Evolutionary conservation across 2,113 vertebrate species (phyloP), one percentile per base, ranked within the genome.

Genomic region (Turnix velox): DNA sequence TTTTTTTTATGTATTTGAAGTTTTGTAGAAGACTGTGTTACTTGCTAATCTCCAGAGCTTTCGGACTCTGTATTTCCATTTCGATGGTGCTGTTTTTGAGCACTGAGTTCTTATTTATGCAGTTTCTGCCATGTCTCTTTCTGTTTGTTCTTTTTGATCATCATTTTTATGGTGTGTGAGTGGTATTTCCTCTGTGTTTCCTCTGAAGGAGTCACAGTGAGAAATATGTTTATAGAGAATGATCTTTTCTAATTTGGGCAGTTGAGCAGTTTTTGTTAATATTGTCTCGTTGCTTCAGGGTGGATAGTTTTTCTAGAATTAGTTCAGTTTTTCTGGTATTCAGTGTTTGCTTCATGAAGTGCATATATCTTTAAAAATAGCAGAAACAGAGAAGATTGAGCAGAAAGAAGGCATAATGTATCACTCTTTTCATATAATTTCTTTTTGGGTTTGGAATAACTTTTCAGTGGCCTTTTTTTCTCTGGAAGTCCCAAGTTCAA

Each of bases 11-110:
- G 0, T 7, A 37, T 30, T 25, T 4, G 2, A 8, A 17, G 5
- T 7, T 3, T 11, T 37, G 0, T 20, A 1, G 23, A 49, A 5
- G 35, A 2, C 4, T 48, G 18, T 37, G 4, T 59, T 65, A 54
- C 5, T 71, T 1, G 7, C 10, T 5, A 10, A 2, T 19, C 12
- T n/a, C 4, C 3, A 3, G 2, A 10, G 2, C 1, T 45, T 0
- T 0, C 2, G 7, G 8, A 4, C 2, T 51, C 3, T 4, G 12
- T 12, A 6, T 2, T 0, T 59, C 2, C 5, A 48, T 7, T 27
- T 1, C 17, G 2, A 4, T 3, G 4, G 2, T 52, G 2, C 1
- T 5, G 31, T 55, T 54, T 33, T 33, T n/a, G 1, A 6, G 6
- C 5, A 2, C 4, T 52, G 1, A 15, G 27, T 39, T 4, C 20